Percentiles rank a stretch among this genome's conserved stretches.
phyloP scores from a whole-genome alignment of 2,797 vertebrate species.

The Huso huso region DNA sequence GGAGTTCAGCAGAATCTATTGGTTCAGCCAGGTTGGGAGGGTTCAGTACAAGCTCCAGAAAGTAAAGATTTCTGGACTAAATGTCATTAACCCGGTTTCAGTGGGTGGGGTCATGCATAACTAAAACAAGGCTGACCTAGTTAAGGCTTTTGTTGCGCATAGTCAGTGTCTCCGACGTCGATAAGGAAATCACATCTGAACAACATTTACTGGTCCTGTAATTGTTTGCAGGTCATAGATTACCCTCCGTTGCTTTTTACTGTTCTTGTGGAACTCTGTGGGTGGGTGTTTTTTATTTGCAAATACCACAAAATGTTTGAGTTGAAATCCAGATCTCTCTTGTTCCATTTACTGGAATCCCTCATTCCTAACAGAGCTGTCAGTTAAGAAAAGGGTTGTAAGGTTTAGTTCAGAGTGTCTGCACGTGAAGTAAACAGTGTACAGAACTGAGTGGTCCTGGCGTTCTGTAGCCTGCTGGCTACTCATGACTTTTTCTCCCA shows the following conservation, averaged over 20 bases:
- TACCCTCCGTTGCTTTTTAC: slow-evolving; percentile 14
- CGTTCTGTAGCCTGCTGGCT: too few species aligned
- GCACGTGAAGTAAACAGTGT: too few species aligned
- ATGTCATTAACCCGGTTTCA: not conserved
- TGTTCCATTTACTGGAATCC: too few species aligned
- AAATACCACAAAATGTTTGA: too few species aligned
- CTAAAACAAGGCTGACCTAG: not conserved
- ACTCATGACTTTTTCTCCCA: not conserved
- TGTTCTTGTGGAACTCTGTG: slow-evolving; percentile 4
- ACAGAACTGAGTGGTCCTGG: too few species aligned
- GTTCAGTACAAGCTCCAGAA: not conserved
- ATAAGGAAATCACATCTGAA: slow-evolving; percentile 1
- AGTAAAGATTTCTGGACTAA: not conserved
- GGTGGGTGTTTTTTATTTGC: slow-evolving; percentile 12
- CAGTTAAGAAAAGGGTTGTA: too few species aligned
- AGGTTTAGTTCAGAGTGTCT: too few species aligned
- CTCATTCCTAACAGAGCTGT: too few species aligned
- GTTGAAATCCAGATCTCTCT: too few species aligned
- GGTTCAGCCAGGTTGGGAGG: too few species aligned
- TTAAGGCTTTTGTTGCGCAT: not conserved
- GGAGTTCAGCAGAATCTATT: too few species aligned
- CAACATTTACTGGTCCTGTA: slow-evolving; percentile 7
- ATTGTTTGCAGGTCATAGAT: slow-evolving; percentile 16
- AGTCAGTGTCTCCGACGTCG: not conserved
- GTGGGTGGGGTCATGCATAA: not conserved